Percentiles rank a stretch among this genome's conserved stretches.
phyloP scores from a whole-genome alignment of 2,888 invertebrate species.

The Hymenopus coronatus region DNA sequence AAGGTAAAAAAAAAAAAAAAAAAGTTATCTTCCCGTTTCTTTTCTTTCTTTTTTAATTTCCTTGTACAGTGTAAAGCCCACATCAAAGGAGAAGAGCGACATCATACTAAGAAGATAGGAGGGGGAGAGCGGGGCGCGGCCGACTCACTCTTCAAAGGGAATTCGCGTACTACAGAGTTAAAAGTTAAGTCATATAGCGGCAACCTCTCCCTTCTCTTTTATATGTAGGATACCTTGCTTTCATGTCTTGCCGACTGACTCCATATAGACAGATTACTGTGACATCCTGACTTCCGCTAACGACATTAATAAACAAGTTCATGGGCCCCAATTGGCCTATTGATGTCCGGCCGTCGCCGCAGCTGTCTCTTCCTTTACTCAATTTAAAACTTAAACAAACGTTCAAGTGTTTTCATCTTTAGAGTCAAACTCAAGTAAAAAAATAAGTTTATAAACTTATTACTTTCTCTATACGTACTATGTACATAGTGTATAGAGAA shows the following conservation, averaged over 20 bases:
- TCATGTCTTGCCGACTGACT: not conserved
- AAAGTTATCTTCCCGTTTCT: slow-evolving; percentile 19
- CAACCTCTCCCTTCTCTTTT: slow-evolving; percentile 21
- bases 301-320: not conserved
- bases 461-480: too few relatives aligned
- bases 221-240: not conserved
- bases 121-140: slow-evolving; percentile 8
- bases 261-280: not conserved
- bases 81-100: slow-evolving; percentile 28
- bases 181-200: slow-evolving; percentile 29
- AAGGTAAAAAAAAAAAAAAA: not conserved
- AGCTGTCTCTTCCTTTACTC: not conserved
- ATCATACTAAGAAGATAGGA: slow-evolving; percentile 25
- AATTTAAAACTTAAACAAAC: too few relatives aligned
- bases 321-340: not conserved
- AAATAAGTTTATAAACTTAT: too few relatives aligned
- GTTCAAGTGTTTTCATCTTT: too few relatives aligned
- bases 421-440: too few relatives aligned
- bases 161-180: slow-evolving; percentile 27
- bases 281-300: not conserved
- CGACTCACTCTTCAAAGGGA: slow-evolving; percentile 26
- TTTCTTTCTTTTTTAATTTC: slow-evolving; percentile 27
- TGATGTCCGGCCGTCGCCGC: not conserved
- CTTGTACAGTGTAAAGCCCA: slow-evolving; percentile 30
- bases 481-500: too few relatives aligned